These are phyloP conservation scores for Biston betularia DNA, from an alignment of 2,888 invertebrate genomes.

Conservation along the genomic window DNA sequence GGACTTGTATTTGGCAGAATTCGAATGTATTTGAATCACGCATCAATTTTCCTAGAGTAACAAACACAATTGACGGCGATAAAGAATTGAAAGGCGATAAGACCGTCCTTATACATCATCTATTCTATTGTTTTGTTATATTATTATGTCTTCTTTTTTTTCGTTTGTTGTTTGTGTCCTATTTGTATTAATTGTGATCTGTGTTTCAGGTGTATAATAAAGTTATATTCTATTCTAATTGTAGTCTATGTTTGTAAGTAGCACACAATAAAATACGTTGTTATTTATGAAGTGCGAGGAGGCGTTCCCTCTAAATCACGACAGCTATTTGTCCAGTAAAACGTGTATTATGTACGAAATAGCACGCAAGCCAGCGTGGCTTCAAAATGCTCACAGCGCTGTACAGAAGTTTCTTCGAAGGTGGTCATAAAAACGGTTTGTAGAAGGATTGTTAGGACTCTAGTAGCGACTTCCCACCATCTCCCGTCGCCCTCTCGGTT, in stretches of 20 bases:
- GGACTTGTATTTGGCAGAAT: neutral
- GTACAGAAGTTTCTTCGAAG: slow-evolving; percentile 52
- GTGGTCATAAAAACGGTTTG: slow-evolving; percentile 54
- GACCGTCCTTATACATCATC: too few relatives aligned
- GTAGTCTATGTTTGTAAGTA: neutral
- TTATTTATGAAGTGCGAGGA: slow-evolving; percentile 60
- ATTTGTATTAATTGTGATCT: too few relatives aligned
- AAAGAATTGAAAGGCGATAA: too few relatives aligned
- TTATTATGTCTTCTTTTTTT: too few relatives aligned
- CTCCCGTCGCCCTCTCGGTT: slow-evolving; percentile 36
- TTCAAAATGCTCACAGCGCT: slow-evolving; percentile 47
- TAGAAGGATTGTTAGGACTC: slow-evolving; percentile 57
- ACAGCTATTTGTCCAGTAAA: slow-evolving; percentile 59
- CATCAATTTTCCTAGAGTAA: neutral
- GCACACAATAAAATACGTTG: slow-evolving; percentile 44
- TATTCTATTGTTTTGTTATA: too few relatives aligned
- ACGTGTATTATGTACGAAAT: slow-evolving; percentile 52
- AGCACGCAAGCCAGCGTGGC: slow-evolving; percentile 28
- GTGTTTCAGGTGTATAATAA: too few relatives aligned
- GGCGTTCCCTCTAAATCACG: slow-evolving; percentile 61
- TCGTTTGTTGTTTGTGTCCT: too few relatives aligned
- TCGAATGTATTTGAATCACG: too few relatives aligned
- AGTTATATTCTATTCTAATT: too few relatives aligned
- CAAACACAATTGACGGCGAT: too few relatives aligned
- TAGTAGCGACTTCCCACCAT: slow-evolving; percentile 47